These are phyloP conservation scores for Saxidomus purpurata DNA, from an alignment of 1,140 invertebrate species.

Conservation along the genomic window DNA sequence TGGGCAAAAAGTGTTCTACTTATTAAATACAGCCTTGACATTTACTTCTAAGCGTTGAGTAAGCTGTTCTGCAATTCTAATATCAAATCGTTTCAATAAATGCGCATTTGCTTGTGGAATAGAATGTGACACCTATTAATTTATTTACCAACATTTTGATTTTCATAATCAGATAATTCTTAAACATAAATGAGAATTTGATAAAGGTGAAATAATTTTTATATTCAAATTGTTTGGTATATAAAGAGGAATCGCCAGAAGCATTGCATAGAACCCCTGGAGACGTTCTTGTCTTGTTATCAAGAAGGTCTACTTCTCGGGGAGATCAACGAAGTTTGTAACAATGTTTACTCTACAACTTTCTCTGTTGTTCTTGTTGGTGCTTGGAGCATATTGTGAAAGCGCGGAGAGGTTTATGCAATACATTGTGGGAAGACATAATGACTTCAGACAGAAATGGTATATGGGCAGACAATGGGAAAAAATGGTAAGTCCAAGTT, in stretches of 20 bases:
- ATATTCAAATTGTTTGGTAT: neutral
- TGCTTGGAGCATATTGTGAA: neutral
- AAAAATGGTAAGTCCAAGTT: neutral
- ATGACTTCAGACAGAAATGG: slow-evolving; percentile 12
- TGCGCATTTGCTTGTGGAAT: too few relatives aligned
- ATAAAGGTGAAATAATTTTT: neutral
- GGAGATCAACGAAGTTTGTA: neutral
- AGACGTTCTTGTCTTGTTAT: neutral
- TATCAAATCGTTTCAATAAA: too few relatives aligned
- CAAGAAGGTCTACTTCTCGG: neutral
- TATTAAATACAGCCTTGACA: neutral
- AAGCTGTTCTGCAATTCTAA: neutral
- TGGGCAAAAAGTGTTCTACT: neutral
- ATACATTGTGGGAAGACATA: neutral
- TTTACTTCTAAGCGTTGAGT: neutral
- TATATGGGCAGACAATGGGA: neutral
- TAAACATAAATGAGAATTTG: neutral
- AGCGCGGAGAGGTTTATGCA: neutral
- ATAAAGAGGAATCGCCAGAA: neutral
- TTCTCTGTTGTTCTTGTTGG: neutral
- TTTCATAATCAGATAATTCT: neutral
- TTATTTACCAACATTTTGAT: neutral
- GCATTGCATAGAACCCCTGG: neutral
- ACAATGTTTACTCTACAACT: neutral
- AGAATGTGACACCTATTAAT: too few relatives aligned